Conservation (phyloP, 2,888 invertebrate species). For the Drosophila kambysellisi region DNA sequence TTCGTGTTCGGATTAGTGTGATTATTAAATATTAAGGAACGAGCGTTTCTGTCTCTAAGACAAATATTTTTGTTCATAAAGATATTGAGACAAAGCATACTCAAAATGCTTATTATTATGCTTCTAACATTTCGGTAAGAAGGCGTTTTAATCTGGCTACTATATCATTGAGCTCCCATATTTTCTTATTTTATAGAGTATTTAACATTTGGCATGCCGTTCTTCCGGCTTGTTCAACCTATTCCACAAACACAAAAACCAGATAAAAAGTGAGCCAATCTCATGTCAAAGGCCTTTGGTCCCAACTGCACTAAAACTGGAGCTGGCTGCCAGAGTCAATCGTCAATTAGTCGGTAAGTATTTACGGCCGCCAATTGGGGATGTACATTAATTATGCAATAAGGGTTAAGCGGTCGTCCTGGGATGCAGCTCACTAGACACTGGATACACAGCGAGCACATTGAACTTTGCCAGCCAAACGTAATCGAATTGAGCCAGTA, state of each 20-base stretch:
- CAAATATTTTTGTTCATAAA: neutral
- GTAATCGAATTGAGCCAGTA: neutral
- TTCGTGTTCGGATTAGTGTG: too few species aligned
- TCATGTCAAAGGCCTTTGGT: constrained; percentile 26
- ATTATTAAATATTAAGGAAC: neutral
- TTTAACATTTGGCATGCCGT: neutral
- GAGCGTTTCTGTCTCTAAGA: too few species aligned
- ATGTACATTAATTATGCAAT: constrained; percentile 64
- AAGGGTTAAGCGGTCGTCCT: constrained; percentile 50
- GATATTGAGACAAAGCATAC: neutral
- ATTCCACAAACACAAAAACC: constrained; percentile 1
- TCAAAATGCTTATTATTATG: neutral
- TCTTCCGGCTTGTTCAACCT: neutral
- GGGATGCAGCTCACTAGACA: constrained; percentile 36
- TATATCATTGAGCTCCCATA: neutral
- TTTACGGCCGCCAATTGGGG: constrained; percentile 7
- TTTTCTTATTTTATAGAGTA: neutral
- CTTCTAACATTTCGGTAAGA: too few species aligned
- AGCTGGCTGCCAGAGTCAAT: constrained; percentile 1
- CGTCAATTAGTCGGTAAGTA: constrained; percentile 1
- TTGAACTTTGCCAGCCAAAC: constrained; percentile 61
- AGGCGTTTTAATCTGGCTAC: neutral
- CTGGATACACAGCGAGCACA: constrained; percentile 44
- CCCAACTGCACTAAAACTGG: neutral
- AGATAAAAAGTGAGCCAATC: constrained; percentile 21